phyloP scores from a whole-genome alignment of 2,797 vertebrate genomes.

The Parauchenoglanis ngamensis region DNA sequence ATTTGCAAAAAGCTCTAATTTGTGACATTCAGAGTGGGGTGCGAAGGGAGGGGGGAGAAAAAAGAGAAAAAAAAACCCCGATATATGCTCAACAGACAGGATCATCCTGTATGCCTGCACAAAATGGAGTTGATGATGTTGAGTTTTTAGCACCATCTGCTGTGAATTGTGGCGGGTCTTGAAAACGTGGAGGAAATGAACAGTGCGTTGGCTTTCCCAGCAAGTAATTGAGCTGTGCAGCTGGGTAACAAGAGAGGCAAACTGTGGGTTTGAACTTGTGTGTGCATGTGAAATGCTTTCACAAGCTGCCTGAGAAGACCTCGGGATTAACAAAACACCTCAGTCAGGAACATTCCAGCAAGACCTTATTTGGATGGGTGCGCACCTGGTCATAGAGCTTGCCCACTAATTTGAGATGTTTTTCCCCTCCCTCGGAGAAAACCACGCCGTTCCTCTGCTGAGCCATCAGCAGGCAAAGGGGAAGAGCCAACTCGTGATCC shows the following conservation, averaged over 20 bases:
- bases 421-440: constrained; percentile 96
- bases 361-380: neutral
- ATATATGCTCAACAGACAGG: constrained; percentile 21
- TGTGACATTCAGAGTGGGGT: constrained; percentile 69
- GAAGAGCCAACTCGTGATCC: constrained; percentile 94
- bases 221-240: constrained; percentile 56
- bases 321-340: neutral
- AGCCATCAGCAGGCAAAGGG: constrained; percentile 95
- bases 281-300: constrained; percentile 16
- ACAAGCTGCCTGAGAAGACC: constrained; percentile 7
- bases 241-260: constrained; percentile 56
- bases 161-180: constrained; percentile 47
- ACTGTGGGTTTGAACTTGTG: constrained; percentile 23
- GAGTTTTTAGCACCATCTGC: constrained; percentile 61
- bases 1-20: constrained; percentile 72
- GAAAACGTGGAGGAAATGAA: constrained; percentile 46
- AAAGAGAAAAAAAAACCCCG: neutral
- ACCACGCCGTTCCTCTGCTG: constrained; percentile 97
- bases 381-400: constrained; percentile 96
- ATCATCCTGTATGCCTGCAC: constrained; percentile 33
- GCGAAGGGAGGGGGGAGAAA: neutral
- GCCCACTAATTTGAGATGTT: constrained; percentile 96
- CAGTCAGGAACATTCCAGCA: neutral
- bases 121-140: constrained; percentile 59
- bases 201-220: constrained; percentile 50